These are phyloP conservation scores for Heliconius sara DNA, from an alignment of 2,888 invertebrate species.

Conservation along the genomic window DNA sequence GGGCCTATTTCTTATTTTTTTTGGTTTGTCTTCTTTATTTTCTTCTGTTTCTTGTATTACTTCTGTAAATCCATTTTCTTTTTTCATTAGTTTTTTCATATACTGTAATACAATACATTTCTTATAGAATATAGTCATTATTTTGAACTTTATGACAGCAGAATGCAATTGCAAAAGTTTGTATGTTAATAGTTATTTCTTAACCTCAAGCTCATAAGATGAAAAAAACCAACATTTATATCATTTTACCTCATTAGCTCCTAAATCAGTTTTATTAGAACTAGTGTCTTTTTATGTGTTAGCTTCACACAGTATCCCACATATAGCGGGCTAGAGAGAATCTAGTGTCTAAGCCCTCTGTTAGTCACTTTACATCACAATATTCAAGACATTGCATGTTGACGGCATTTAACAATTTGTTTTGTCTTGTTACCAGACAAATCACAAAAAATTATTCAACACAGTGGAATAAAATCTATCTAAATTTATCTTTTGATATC, in stretches of 20 bases:
- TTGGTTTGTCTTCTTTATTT: conserved; percentile 63
- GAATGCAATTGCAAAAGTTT: neutral
- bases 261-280: too few species aligned
- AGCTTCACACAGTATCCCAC: neutral
- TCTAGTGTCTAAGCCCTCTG: neutral
- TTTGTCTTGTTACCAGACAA: too few species aligned
- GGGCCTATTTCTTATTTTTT: conserved; percentile 74
- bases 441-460: too few species aligned
- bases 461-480: too few species aligned
- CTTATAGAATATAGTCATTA: neutral
- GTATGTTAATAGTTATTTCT: too few species aligned
- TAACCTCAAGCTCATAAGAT: too few species aligned
- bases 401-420: too few species aligned
- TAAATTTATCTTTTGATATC: too few species aligned
- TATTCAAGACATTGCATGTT: too few species aligned
- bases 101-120: conserved; percentile 80
- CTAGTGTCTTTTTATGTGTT: neutral
- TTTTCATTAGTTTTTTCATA: conserved; percentile 87
- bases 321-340: neutral
- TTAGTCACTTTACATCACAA: too few species aligned
- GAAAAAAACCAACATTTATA: too few species aligned
- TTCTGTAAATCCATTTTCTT: conserved; percentile 61
- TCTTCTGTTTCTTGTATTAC: conserved; percentile 55
- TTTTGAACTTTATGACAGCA: neutral
- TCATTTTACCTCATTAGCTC: too few species aligned